Conservation (phyloP, 2,797 vertebrate genomes). For the Diceros bicornis region DNA sequence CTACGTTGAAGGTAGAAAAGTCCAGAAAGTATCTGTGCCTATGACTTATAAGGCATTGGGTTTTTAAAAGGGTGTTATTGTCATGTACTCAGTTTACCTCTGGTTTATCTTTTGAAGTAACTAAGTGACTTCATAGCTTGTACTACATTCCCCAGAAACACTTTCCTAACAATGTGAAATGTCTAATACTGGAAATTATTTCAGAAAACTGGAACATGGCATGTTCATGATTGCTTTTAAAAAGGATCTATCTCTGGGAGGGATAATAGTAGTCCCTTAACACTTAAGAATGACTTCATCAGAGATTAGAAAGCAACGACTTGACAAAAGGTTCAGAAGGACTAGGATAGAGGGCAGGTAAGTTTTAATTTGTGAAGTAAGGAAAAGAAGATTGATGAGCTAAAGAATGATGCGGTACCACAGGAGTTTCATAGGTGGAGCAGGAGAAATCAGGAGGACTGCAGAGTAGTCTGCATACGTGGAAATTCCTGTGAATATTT, state of each 20-base stretch:
- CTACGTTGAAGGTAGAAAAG: conserved; percentile 8
- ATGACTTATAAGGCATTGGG: neutral
- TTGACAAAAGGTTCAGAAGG: conserved; percentile 28
- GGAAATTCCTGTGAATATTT: neutral
- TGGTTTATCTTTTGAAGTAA: conserved; percentile 54
- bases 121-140: conserved; percentile 33
- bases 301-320: neutral
- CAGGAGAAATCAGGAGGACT: neutral
- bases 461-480: neutral
- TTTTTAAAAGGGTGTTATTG: neutral
- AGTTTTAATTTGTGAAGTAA: neutral
- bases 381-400: neutral
- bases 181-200: conserved; percentile 36
- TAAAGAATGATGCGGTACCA: neutral
- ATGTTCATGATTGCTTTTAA: conserved; percentile 41
- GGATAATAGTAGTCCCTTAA: neutral
- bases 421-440: neutral
- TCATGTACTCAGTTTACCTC: neutral
- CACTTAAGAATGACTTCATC: neutral
- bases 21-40: neutral
- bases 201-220: neutral
- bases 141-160: conserved; percentile 11
- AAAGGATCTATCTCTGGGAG: neutral
- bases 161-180: neutral
- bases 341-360: neutral